Base-by-base conservation (phyloP, 2,797 vertebrate genomes). In the Denticeps clupeoides region DNA sequence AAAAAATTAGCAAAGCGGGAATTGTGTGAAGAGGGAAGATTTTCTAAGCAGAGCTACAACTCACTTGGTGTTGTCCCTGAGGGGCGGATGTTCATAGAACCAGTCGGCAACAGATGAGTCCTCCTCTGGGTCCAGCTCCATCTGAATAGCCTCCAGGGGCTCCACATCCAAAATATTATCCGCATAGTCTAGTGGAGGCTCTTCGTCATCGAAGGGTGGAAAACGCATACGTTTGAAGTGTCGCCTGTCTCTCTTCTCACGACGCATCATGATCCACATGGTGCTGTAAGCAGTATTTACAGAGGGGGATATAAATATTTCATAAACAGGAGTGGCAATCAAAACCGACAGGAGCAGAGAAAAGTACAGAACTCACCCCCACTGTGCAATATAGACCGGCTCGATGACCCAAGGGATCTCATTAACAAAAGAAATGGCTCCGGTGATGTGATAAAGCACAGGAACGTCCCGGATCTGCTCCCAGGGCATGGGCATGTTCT, bases 401-500 rank as follows among this genome's bases (percentile, higher is more conserved):
- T 99, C 95, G 25, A 99, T 99, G 55, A 99, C 90, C 95, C 95
- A 99, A 1, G 95, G 94, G 49, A 99, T 99, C 80, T 99, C 95
- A 29, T 96, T 99, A 53, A 99, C 93, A 24, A 99, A 99, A 18
- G 95, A 99, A 81, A 99, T 99, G 15, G 95, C 95, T 4, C 95
- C 95, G 0, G 95, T 99, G 60, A 99, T 99, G 60, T 99, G 95
- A 68, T 99, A 99, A 18, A 99, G 78, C 23, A 99, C 95, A 0
- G 95, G 92, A 4, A 99, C 93, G 0, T 99, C 95, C 23, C 95
- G 70, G 62, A 99, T 98, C 75, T 99, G 95, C 58, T 99, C 95
- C 95, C 95, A 99, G n/a, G 95, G 95, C 95, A 99, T 99, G 0
- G 95, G 95, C 95, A 99, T 99, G 78, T 97, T 99, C 75, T 99